A percentile compares a stretch with the other conserved stretches of the same genome.
phyloP scores from a whole-genome alignment of 2,888 invertebrate species.

The Lithophane ornitopus region DNA sequence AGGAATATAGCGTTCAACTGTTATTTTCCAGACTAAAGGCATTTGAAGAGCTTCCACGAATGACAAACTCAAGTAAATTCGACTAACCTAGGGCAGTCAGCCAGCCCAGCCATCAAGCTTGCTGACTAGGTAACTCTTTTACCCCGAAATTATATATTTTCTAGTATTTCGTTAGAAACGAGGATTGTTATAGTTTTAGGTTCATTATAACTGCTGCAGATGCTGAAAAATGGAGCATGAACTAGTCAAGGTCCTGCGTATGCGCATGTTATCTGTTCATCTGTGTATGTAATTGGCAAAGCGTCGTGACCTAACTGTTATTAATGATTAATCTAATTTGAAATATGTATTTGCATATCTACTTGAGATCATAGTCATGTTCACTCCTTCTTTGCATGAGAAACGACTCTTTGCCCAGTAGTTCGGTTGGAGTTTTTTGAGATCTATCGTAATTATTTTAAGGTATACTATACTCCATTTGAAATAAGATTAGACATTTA shows the following conservation, averaged over 20 bases:
- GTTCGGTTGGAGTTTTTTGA: not conserved
- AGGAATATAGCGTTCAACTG: too few relatives aligned
- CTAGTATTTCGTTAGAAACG: not conserved
- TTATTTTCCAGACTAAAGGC: not conserved
- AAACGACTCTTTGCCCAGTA: not conserved
- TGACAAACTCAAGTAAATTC: not conserved
- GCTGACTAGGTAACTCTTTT: not conserved
- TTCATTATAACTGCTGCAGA: conserved; percentile 12
- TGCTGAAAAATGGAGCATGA: conserved; percentile 58
- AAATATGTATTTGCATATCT: conserved; percentile 10
- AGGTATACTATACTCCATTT: too few relatives aligned
- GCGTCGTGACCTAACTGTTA: conserved; percentile 50
- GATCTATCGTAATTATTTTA: too few relatives aligned
- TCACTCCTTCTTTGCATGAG: not conserved
- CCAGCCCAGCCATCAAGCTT: not conserved
- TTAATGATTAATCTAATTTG: conserved; percentile 42
- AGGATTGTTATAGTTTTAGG: not conserved
- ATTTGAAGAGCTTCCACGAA: not conserved
- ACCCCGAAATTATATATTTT: not conserved
- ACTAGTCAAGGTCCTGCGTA: conserved; percentile 45
- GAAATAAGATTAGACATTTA: too few relatives aligned
- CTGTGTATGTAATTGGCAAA: conserved; percentile 47
- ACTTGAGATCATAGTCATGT: not conserved
- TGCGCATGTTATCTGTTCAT: conserved; percentile 55
- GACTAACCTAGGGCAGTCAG: not conserved